Evolutionary conservation across 2,888 invertebrate genomes (phyloP).

Genomic region (Tanypteryx hageni): DNA sequence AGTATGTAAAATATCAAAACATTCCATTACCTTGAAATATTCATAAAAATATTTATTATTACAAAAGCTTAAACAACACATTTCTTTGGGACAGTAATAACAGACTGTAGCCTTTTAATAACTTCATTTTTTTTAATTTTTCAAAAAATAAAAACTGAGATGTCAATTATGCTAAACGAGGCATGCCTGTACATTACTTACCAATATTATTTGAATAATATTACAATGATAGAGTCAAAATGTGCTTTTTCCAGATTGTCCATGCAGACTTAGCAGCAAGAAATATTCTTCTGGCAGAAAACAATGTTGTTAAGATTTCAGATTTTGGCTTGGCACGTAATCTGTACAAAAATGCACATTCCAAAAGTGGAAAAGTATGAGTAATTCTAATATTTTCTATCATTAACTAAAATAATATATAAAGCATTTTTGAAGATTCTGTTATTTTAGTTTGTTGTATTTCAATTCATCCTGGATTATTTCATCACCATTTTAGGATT

Average conservation of each 20-base stretch:
- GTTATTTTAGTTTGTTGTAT: neutral
- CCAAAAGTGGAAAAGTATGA: slow-evolving; percentile 74
- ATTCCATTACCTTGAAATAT: no score
- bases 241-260: slow-evolving; percentile 67
- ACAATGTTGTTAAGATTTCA: slow-evolving; percentile 76
- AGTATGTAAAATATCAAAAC: no score
- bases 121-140: no score
- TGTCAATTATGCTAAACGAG: no score
- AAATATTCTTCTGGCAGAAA: slow-evolving; percentile 75
- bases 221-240: no score
- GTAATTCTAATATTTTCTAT: neutral
- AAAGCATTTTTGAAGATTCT: neutral
- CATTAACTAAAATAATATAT: neutral
- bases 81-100: no score
- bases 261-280: slow-evolving; percentile 74
- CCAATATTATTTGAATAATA: no score
- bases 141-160: no score
- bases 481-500: slow-evolving; percentile 68
- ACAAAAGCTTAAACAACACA: no score
- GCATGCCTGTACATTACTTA: no score
- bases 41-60: no score
- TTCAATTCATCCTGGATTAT: neutral
- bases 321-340: slow-evolving; percentile 77
- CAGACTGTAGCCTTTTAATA: no score
- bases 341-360: slow-evolving; percentile 75